These are phyloP conservation scores for Zoanthus sansibaricus DNA, from an alignment of 92 coral and sea anemone genomes.

Conservation along the genomic window DNA sequence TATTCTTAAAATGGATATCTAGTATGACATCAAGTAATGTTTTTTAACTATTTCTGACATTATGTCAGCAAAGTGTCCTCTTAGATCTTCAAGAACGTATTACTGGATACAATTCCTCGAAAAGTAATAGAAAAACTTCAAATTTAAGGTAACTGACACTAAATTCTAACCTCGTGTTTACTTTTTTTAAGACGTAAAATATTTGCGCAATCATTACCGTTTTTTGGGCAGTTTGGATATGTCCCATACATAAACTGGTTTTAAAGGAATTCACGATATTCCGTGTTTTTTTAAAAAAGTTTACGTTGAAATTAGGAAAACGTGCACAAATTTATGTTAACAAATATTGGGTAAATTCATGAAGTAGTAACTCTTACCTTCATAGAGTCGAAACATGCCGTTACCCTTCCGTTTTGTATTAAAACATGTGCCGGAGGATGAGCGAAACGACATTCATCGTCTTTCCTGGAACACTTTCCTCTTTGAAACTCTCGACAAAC, in stretches of 20 bases:
- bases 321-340: constrained; percentile 43
- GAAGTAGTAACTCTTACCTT: constrained; percentile 72
- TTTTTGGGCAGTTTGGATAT: constrained; percentile 3
- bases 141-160: not conserved
- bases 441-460: constrained; percentile 98
- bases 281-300: constrained; percentile 3
- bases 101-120: not conserved
- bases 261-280: constrained; percentile 29
- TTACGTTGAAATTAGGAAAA: constrained; percentile 7
- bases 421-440: constrained; percentile 98
- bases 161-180: not conserved
- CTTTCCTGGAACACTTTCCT: constrained; percentile 96
- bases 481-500: constrained; percentile 99
- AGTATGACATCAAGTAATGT: not conserved
- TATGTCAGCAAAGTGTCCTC: constrained; percentile 28
- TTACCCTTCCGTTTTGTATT: constrained; percentile 96
- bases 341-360: not conserved
- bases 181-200: not conserved
- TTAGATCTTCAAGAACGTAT: not conserved
- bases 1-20: not conserved
- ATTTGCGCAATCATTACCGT: constrained; percentile 7
- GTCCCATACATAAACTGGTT: constrained; percentile 47
- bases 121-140: constrained; percentile 8
- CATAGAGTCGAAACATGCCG: constrained; percentile 99
- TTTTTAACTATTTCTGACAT: not conserved